A percentile compares a stretch with the other conserved stretches of the same genome.
These are phyloP conservation scores for Pteronotus mesoamericanus DNA, from an alignment of 2,797 vertebrate species.

Conservation along the genomic window DNA sequence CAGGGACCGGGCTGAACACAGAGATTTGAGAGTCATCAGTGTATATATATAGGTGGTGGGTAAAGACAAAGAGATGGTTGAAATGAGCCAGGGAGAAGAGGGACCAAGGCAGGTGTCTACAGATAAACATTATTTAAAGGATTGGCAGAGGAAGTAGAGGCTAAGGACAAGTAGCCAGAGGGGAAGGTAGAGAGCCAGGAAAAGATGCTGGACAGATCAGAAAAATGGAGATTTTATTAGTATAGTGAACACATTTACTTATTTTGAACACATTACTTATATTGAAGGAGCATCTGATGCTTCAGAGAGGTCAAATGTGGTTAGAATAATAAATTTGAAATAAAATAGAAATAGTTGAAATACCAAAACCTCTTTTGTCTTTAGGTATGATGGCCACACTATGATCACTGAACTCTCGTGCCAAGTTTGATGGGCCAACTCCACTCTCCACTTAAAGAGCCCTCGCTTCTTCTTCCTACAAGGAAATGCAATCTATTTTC, in stretches of 20 bases:
- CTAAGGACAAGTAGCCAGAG: not conserved
- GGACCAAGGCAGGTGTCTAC: not conserved
- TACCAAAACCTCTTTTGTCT: not conserved
- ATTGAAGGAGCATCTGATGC: not conserved
- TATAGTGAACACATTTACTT: not conserved
- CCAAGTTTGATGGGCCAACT: not conserved
- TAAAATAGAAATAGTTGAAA: not conserved
- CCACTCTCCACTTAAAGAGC: not conserved
- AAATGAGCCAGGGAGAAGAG: not conserved
- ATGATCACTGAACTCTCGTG: not conserved
- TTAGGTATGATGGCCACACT: not conserved
- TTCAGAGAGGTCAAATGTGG: not conserved
- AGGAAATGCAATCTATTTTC: not conserved
- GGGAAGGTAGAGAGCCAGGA: not conserved
- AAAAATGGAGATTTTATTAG: not conserved
- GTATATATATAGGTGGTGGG: not conserved
- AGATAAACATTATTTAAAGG: not conserved
- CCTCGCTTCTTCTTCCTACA: not conserved
- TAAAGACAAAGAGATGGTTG: not conserved
- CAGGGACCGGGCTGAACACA: not conserved
- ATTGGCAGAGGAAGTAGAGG: not conserved
- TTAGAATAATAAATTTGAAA: not conserved
- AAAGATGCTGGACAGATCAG: not conserved
- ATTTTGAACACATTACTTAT: not conserved
- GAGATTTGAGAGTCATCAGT: not conserved